A percentile compares a stretch with the other conserved stretches of the same genome.
Evolutionary conservation across 2,113 vertebrate genomes (phyloP).

Genomic region (Zapornia atra): DNA sequence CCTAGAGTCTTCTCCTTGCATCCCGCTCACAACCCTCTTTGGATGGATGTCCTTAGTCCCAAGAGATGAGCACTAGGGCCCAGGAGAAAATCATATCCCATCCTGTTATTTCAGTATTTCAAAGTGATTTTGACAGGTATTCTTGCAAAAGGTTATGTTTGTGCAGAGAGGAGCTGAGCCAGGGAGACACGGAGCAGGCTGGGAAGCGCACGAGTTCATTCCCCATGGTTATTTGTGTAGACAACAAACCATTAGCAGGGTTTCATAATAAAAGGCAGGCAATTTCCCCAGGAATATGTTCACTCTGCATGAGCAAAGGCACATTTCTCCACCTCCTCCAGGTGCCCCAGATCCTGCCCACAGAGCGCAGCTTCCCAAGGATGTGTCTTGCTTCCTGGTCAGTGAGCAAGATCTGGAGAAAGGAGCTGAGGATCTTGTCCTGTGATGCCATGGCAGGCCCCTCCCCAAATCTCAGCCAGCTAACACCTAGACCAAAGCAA

Average conservation of each 20-base stretch:
- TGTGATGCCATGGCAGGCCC: fast-evolving
- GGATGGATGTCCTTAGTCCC: neutral
- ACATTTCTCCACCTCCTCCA: neutral
- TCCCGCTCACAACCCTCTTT: neutral
- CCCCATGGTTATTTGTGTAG: constrained; percentile 33
- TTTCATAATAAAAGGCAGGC: constrained; percentile 28
- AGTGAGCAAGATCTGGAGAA: neutral
- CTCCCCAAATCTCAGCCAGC: neutral
- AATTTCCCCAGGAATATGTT: constrained; percentile 6
- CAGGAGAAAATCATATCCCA: constrained; percentile 23
- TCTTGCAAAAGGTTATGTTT: constrained; percentile 63
- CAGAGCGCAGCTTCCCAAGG: fast-evolving
- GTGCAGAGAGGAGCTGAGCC: constrained; percentile 40
- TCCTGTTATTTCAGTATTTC: constrained; percentile 42
- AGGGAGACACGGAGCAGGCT: constrained; percentile 38
- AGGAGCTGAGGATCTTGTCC: neutral
- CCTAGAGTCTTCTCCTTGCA: neutral
- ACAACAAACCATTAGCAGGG: constrained; percentile 48
- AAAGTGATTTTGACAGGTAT: constrained; percentile 52
- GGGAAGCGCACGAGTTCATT: neutral
- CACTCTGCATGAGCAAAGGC: neutral
- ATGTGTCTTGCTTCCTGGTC: neutral
- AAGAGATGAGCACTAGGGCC: constrained; percentile 30
- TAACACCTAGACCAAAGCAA: neutral
- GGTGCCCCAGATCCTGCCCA: neutral